Conservation (phyloP, 2,888 invertebrate genomes). For the Julus scanicus region DNA sequence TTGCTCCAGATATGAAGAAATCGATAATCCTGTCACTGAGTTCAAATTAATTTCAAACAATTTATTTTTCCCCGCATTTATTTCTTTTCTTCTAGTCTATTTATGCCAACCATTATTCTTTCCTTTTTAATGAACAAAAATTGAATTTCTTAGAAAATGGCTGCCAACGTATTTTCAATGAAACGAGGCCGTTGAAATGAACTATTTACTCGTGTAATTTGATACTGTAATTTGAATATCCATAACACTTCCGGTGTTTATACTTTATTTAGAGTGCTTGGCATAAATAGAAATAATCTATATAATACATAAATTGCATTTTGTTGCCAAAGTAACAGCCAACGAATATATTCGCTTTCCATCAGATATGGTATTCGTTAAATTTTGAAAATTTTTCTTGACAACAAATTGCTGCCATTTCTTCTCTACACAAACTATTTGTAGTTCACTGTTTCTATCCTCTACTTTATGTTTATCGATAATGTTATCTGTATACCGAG, state of each 20-base stretch:
- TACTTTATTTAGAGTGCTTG: neutral
- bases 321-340: conserved; percentile 36
- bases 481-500: no score
- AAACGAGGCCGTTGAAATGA: neutral
- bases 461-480: no score
- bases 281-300: conserved; percentile 28
- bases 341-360: no score
- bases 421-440: neutral
- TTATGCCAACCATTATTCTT: neutral
- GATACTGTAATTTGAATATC: conserved; percentile 40
- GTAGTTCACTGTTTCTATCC: no score
- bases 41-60: conserved; percentile 7
- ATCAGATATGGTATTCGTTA: neutral
- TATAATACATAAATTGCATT: neutral
- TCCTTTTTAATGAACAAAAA: neutral
- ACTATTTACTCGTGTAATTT: conserved; percentile 37
- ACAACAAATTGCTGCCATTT: neutral
- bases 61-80: neutral
- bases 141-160: conserved; percentile 16
- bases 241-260: conserved; percentile 45
- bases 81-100: neutral
- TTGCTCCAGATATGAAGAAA: neutral
- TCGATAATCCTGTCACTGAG: conserved; percentile 22
- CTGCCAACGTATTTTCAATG: neutral
- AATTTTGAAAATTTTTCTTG: neutral